These are phyloP conservation scores for Branchipolynoe longqiensis DNA, from an alignment of 2,888 invertebrate species.

Conservation along the genomic window DNA sequence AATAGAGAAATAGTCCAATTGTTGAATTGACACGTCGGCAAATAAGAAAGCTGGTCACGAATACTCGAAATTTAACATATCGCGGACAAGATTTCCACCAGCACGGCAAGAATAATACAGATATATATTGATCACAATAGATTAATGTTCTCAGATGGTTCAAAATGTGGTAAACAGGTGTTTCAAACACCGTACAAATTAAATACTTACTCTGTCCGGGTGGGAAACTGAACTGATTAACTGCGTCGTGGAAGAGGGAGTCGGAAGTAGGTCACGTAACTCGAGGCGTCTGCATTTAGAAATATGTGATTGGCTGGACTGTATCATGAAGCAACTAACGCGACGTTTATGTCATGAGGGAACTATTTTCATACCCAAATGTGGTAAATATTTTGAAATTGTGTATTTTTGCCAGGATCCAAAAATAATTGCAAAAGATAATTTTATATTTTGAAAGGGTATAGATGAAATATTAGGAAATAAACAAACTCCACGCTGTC, in stretches of 20 bases:
- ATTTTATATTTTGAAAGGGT: not conserved
- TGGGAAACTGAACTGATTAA: conserved; percentile 8
- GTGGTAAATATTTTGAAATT: too few relatives aligned
- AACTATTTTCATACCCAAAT: too few relatives aligned
- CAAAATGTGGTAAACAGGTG: too few relatives aligned
- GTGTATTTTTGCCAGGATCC: not conserved
- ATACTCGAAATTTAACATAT: too few relatives aligned
- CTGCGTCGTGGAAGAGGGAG: conserved; percentile 52
- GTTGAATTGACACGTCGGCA: too few relatives aligned
- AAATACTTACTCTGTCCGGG: conserved; percentile 37
- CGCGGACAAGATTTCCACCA: too few relatives aligned
- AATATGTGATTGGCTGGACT: not conserved
- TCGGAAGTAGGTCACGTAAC: conserved; percentile 3
- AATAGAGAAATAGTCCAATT: too few relatives aligned
- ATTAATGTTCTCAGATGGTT: too few relatives aligned
- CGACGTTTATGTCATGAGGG: not conserved
- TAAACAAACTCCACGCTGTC: not conserved
- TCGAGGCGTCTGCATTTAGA: not conserved
- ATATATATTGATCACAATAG: too few relatives aligned
- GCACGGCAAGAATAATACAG: too few relatives aligned
- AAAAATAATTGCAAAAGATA: not conserved
- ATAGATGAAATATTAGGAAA: not conserved
- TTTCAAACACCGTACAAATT: too few relatives aligned
- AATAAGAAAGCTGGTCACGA: too few relatives aligned
- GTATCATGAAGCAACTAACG: not conserved